Evolutionary conservation across 2,888 invertebrate species (phyloP).

Genomic region (Tolmerus cingulatus): DNA sequence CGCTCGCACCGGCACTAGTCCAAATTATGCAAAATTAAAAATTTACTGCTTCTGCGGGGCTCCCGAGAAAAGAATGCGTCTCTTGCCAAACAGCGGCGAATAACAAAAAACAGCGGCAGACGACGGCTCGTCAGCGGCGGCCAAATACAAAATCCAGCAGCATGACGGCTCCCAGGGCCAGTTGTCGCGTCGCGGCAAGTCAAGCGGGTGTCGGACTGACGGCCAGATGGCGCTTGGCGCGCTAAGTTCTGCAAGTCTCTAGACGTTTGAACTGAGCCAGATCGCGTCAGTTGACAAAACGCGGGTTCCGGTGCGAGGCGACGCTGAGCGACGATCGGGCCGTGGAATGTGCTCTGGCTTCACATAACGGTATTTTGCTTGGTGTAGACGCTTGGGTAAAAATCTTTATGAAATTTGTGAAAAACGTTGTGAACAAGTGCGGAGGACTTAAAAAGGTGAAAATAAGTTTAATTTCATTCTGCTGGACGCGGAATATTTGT

Average conservation of each 20-base stretch:
- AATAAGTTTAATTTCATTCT: too few relatives aligned
- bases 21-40: background rate
- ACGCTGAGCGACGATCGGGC: too few relatives aligned
- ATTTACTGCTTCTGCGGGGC: background rate
- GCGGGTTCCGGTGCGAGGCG: too few relatives aligned
- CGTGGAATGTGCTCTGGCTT: too few relatives aligned
- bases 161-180: background rate
- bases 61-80: background rate
- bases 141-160: background rate
- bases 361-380: too few relatives aligned
- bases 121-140: background rate
- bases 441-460: too few relatives aligned
- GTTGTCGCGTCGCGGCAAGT: background rate
- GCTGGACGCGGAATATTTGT: too few relatives aligned
- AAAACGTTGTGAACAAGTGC: too few relatives aligned
- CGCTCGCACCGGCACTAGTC: background rate
- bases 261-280: background rate
- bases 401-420: too few relatives aligned
- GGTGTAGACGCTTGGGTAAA: too few relatives aligned
- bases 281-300: too few relatives aligned
- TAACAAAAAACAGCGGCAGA: constrained; percentile 14
- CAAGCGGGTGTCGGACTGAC: background rate
- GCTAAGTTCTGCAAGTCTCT: background rate
- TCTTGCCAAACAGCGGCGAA: constrained; percentile 5
- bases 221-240: background rate